A percentile compares a stretch with the other conserved stretches of the same genome.
Evolutionary conservation across 2,888 invertebrate genomes (phyloP).

Genomic region (Drosophila barbarae): DNA sequence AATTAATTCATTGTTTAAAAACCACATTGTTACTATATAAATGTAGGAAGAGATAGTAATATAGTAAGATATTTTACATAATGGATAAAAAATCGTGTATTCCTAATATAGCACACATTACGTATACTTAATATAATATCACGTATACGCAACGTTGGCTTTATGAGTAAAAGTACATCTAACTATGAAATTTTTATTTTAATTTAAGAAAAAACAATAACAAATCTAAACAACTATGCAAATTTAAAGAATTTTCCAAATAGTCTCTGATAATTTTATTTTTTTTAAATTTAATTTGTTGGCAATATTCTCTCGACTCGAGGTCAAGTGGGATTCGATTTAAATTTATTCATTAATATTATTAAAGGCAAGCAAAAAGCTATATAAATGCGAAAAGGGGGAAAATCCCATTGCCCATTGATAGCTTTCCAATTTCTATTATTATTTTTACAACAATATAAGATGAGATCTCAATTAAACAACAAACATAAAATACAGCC

Average conservation of each 20-base stretch:
- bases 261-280: not conserved
- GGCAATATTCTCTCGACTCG: no score
- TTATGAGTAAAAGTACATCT: not conserved
- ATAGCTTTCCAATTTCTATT: not conserved
- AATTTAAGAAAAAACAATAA: not conserved
- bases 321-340: no score
- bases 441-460: not conserved
- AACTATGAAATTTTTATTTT: not conserved
- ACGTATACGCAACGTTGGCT: not conserved
- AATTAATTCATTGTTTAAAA: not conserved
- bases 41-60: no score
- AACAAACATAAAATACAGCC: not conserved
- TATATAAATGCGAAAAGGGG: not conserved
- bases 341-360: not conserved
- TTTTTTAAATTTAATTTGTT: no score
- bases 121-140: constrained; percentile 3
- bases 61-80: no score
- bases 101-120: not conserved
- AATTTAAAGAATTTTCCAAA: not conserved
- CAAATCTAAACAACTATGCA: not conserved
- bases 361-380: not conserved
- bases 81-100: not conserved
- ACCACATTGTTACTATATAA: no score
- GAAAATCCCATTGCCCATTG: not conserved
- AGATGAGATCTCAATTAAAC: not conserved